Conservation (phyloP, 1,140 invertebrate species). For the Papilio xuthus region DNA sequence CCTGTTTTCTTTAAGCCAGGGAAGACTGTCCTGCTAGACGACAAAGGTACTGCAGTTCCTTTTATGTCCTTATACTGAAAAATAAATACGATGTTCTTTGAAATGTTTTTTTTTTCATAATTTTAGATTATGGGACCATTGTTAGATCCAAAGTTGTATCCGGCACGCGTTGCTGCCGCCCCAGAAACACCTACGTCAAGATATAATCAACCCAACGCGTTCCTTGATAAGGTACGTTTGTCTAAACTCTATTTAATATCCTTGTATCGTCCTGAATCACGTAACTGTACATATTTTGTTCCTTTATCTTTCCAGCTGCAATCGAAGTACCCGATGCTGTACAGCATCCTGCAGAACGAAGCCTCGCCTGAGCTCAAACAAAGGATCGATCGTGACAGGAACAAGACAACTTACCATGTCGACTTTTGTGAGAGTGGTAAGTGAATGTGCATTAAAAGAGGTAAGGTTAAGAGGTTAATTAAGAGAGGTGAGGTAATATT, state of each 20-base stretch:
- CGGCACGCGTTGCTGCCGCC: conserved; percentile 78
- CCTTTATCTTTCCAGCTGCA: conserved; percentile 70
- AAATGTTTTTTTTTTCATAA: conserved; percentile 6
- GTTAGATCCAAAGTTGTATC: conserved; percentile 83
- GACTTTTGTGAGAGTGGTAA: conserved; percentile 82
- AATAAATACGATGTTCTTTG: background rate
- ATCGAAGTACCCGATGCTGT: conserved; percentile 83
- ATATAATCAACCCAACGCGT: conserved; percentile 81
- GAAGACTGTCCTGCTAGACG: background rate
- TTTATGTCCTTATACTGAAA: too few relatives aligned
- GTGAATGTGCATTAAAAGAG: conserved; percentile 16
- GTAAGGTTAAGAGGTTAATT: too few relatives aligned
- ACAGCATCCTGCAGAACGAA: conserved; percentile 81
- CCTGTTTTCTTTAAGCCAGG: background rate
- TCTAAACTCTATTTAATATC: background rate
- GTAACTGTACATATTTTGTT: background rate
- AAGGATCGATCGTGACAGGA: conserved; percentile 81
- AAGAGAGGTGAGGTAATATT: too few relatives aligned
- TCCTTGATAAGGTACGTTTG: conserved; percentile 79
- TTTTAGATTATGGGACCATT: conserved; percentile 81
- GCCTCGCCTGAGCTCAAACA: conserved; percentile 81
- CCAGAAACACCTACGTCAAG: conserved; percentile 77
- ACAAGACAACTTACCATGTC: conserved; percentile 83
- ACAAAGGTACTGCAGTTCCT: background rate
- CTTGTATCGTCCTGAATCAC: background rate